These are phyloP conservation scores for Orestias chungarensis DNA, from an alignment of 2,797 vertebrate genomes.

Conservation along the genomic window DNA sequence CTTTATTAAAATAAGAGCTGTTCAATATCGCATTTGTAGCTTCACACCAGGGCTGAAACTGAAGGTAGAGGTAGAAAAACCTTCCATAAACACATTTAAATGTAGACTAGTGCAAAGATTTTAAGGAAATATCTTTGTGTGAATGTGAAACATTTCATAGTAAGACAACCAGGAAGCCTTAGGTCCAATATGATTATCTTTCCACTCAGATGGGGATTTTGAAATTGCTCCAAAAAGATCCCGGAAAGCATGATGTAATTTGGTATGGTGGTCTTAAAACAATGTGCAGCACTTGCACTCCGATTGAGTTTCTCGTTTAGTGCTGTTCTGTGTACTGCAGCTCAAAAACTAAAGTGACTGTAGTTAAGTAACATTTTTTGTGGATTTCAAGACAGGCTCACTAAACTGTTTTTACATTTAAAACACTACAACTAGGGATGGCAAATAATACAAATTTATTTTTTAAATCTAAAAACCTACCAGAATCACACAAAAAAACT, in stretches of 20 bases:
- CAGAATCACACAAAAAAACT: background rate
- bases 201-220: too few relatives aligned
- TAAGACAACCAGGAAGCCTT: too few relatives aligned
- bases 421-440: background rate
- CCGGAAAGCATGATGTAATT: too few relatives aligned
- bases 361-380: background rate
- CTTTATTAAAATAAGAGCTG: background rate
- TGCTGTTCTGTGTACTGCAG: background rate
- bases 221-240: too few relatives aligned
- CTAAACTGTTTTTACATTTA: background rate
- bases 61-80: background rate
- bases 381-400: background rate
- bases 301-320: background rate
- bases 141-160: background rate
- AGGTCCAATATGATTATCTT: background rate
- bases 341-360: constrained; percentile 17
- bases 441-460: background rate
- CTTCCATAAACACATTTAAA: background rate
- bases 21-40: background rate
- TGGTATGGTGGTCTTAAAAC: background rate
- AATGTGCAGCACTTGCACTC: constrained; percentile 10
- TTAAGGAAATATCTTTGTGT: background rate
- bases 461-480: background rate
- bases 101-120: background rate
- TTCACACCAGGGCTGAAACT: background rate